Percentiles rank a stretch among this genome's conserved stretches.
Evolutionary conservation across 2,797 vertebrate species (phyloP).

Genomic region (Phyllotis vaccarum): DNA sequence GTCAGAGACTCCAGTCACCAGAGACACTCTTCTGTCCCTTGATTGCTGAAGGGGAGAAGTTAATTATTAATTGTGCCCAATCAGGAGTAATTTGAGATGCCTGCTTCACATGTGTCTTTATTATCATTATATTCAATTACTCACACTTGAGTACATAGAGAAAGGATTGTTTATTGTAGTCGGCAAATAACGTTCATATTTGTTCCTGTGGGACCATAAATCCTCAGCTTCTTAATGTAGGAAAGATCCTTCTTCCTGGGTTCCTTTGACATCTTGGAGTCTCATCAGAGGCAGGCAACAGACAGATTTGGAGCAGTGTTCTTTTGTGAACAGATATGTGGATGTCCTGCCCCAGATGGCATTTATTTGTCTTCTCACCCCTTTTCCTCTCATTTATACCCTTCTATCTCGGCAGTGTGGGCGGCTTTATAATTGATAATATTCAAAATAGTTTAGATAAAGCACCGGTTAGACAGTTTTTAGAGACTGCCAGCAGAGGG

Average conservation of each 20-base stretch:
- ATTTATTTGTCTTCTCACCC: conserved; percentile 39
- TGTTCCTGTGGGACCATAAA: conserved; percentile 29
- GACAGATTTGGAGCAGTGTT: neutral
- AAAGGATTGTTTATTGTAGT: conserved; percentile 38
- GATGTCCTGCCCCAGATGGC: neutral
- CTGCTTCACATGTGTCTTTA: conserved; percentile 14
- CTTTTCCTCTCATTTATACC: conserved; percentile 53
- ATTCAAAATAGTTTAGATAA: conserved; percentile 58
- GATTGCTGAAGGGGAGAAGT: conserved; percentile 78
- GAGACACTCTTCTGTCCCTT: conserved; percentile 65
- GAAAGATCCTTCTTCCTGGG: conserved; percentile 20
- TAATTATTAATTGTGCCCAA: conserved; percentile 82
- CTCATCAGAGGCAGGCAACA: conserved; percentile 66
- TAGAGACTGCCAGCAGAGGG: conserved; percentile 88
- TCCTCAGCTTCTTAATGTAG: conserved; percentile 2
- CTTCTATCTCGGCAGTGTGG: conserved; percentile 30
- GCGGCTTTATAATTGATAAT: conserved; percentile 52
- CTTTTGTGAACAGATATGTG: conserved; percentile 54
- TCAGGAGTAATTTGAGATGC: conserved; percentile 71
- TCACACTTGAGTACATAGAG: conserved; percentile 52
- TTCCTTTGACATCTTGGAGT: conserved; percentile 39
- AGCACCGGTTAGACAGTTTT: conserved; percentile 66
- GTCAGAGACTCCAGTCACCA: conserved; percentile 73
- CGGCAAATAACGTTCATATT: conserved; percentile 71
- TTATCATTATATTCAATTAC: conserved; percentile 51